Base-by-base conservation (phyloP, 2,113 vertebrate species). In the Myrmophylax atrothorax region DNA sequence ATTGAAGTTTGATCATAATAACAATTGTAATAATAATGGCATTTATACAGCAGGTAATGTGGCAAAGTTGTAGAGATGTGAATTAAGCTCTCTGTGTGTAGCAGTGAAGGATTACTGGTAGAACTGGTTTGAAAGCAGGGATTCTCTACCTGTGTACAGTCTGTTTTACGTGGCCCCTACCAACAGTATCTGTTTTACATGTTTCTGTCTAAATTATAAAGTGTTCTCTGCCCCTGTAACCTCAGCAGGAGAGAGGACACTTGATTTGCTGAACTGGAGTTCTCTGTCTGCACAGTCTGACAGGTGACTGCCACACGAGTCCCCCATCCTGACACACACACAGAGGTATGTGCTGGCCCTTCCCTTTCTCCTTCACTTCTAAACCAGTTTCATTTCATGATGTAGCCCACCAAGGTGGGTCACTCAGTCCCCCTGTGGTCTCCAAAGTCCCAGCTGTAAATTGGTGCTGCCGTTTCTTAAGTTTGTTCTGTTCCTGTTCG, bases 51-150 rank as follows among this genome's bases (percentile, higher is more conserved):
- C 53, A 70, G 46, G 91, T 68, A 89, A 72, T 89, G 31, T 9
- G 63, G 76, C 75, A 25, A 80, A 93, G 84, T 76, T 87, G 55
- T 44, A 49, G 76, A 68, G 77, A 58, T 66, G 62, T 40, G 96
- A 94, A 81, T 73, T 93, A 90, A 72, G 52, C 46, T 28, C 56
- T 75, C 40, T 64, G 10, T 12, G 11, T 72, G 60, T 49, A 62
- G 68, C 86, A 84, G 56, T 68, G 9, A 78, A 72, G 77, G 68
- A 22, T 90, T 86, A 64, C 93, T 86, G 56, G 93, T 60, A 78
- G 73, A 91, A 82, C 84, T 96, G 89, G 72, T 90, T 87, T 85
- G 91, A 49, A 76, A 90, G n/a, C 53, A 70, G 38, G n/a, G 91
- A 59, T 94, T 95, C 75, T 97, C 59, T 96, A 14, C 20, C 44